Evolutionary conservation across 2,797 vertebrate genomes (phyloP).

Genomic region (Sparus aurata): DNA sequence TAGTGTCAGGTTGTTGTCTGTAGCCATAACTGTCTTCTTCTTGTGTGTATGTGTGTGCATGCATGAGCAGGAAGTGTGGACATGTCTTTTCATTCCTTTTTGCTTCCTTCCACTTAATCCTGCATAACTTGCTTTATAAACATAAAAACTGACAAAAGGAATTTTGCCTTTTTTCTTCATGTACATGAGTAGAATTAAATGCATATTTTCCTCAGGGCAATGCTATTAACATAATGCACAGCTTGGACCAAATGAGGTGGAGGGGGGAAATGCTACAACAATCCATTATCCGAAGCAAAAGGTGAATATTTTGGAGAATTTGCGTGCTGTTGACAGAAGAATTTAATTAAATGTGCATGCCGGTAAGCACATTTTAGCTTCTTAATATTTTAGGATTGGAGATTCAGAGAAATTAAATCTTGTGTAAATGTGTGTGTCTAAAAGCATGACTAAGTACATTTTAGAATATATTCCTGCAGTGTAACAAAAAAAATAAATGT

Average conservation of each 20-base stretch:
- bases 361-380: conserved; percentile 4
- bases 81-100: not conserved
- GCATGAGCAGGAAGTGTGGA: not conserved
- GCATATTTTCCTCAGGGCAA: conserved; percentile 33
- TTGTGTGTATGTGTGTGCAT: not conserved
- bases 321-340: conserved; percentile 18
- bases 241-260: conserved; percentile 21
- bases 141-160: conserved; percentile 39
- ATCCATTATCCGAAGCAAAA: conserved; percentile 34
- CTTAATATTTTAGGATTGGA: not conserved
- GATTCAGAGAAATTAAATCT: not conserved
- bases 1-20: conserved; percentile 25
- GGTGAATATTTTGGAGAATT: not conserved
- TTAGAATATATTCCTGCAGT: not conserved
- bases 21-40: conserved; percentile 6
- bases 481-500: too few relatives aligned
- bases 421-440: not conserved
- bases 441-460: not conserved
- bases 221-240: conserved; percentile 51
- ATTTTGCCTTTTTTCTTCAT: conserved; percentile 37
- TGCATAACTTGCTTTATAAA: conserved; percentile 45
- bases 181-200: conserved; percentile 49
- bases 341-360: conserved; percentile 1
- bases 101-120: conserved; percentile 7
- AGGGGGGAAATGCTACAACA: not conserved